These are phyloP conservation scores for Brachionus manjavacas DNA, from an alignment of 1,140 invertebrate species.

Conservation along the genomic window DNA sequence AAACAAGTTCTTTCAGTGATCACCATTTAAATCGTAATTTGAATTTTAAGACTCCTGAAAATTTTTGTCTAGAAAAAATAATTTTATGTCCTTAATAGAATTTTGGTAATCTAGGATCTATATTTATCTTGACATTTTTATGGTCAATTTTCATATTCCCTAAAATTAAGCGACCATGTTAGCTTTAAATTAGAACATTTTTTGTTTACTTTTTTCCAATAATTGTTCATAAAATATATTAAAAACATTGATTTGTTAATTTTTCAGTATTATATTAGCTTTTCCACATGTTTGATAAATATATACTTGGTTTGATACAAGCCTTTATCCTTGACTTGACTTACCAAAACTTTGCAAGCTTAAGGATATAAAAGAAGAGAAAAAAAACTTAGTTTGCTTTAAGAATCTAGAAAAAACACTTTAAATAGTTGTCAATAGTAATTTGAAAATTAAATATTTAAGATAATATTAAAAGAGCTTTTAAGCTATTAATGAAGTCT, in stretches of 20 bases:
- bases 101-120: too few species aligned
- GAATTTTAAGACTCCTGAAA: too few species aligned
- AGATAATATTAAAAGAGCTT: background rate
- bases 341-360: background rate
- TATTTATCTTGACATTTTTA: too few species aligned
- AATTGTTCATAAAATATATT: too few species aligned
- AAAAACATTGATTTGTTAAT: background rate
- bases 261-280: background rate
- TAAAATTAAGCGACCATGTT: background rate
- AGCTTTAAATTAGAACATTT: background rate
- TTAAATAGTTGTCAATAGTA: background rate
- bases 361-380: background rate
- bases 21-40: too few species aligned
- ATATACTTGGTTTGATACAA: background rate
- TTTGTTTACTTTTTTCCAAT: background rate
- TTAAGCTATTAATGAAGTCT: background rate
- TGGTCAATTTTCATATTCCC: too few species aligned
- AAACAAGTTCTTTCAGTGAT: too few species aligned
- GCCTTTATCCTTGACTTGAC: background rate
- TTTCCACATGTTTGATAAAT: background rate
- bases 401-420: background rate
- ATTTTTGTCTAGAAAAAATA: too few species aligned
- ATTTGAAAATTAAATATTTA: background rate
- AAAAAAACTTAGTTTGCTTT: background rate
- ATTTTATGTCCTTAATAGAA: too few species aligned